phyloP scores from a whole-genome alignment of 23 tunicate genomes.

The Styela plicata region DNA sequence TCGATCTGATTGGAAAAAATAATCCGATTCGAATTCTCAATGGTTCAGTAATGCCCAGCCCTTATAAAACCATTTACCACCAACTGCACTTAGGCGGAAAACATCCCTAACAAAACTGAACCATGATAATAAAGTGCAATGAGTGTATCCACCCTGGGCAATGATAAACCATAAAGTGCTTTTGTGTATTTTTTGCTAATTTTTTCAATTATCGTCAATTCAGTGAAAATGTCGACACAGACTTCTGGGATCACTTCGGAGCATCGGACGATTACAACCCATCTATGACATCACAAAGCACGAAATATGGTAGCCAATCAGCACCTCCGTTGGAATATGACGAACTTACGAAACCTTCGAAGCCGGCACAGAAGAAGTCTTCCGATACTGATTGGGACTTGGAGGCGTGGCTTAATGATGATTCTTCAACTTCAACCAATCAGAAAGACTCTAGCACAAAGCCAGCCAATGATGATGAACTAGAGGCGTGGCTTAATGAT shows the following conservation, averaged over 20 bases:
- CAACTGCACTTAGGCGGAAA: too few species aligned
- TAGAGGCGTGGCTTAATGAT: conserved; percentile 85
- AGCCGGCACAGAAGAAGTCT: conserved; percentile 8
- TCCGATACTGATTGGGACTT: conserved; percentile 68
- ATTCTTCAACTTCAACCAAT: conserved; percentile 24
- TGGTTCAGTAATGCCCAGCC: too few species aligned
- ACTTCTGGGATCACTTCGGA: conserved; percentile 93
- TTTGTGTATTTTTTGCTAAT: too few species aligned
- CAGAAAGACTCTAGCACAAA: background rate
- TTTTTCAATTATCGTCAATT: too few species aligned
- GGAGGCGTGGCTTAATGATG: conserved; percentile 96
- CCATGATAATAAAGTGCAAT: too few species aligned
- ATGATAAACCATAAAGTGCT: too few species aligned
- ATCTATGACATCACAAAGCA: conserved; percentile 25
- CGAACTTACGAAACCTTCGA: conserved; percentile 41
- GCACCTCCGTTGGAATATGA: conserved; percentile 70
- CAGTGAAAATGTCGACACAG: conserved; percentile 50
- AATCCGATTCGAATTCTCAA: too few species aligned
- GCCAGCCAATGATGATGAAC: conserved; percentile 37
- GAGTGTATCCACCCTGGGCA: too few species aligned
- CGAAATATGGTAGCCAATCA: conserved; percentile 34
- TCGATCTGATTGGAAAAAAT: too few species aligned
- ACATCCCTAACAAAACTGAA: too few species aligned
- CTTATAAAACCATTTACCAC: too few species aligned
- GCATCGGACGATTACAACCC: conserved; percentile 13